Conservation (phyloP, 2,888 invertebrate species). For the Scelioninae gen. 1 region DNA sequence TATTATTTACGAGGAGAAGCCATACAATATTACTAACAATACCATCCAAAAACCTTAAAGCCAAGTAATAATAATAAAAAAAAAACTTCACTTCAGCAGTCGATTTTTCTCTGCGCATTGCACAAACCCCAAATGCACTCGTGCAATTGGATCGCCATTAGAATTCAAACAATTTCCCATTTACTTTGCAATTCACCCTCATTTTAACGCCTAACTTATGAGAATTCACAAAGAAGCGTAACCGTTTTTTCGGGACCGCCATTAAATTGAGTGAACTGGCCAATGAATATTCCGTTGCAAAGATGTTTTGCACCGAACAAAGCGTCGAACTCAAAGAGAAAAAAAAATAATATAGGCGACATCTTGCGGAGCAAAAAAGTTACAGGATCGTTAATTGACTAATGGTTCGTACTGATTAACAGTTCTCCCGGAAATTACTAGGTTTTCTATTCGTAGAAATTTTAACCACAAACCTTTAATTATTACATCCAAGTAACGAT, state of each 20-base stretch:
- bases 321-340: neutral
- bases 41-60: too few relatives aligned
- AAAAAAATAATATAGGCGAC: constrained; percentile 20
- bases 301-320: constrained; percentile 30
- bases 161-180: constrained; percentile 42
- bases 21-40: too few relatives aligned
- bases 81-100: too few relatives aligned
- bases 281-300: constrained; percentile 28
- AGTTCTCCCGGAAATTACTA: constrained; percentile 40
- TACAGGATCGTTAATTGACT: constrained; percentile 41
- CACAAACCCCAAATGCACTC: neutral
- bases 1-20: too few relatives aligned
- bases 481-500: constrained; percentile 50
- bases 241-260: constrained; percentile 13
- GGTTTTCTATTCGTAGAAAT: constrained; percentile 34
- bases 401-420: constrained; percentile 37
- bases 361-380: constrained; percentile 21
- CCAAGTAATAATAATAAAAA: too few relatives aligned
- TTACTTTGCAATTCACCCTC: constrained; percentile 33
- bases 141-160: constrained; percentile 13
- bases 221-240: constrained; percentile 40
- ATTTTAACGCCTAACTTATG: constrained; percentile 33
- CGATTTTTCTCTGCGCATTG: neutral
- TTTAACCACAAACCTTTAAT: constrained; percentile 47
- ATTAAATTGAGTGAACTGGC: constrained; percentile 33